Percentiles rank a stretch among this genome's conserved stretches.
These are phyloP conservation scores for Formica selysi DNA, from an alignment of 1,140 invertebrate genomes.

Conservation along the genomic window DNA sequence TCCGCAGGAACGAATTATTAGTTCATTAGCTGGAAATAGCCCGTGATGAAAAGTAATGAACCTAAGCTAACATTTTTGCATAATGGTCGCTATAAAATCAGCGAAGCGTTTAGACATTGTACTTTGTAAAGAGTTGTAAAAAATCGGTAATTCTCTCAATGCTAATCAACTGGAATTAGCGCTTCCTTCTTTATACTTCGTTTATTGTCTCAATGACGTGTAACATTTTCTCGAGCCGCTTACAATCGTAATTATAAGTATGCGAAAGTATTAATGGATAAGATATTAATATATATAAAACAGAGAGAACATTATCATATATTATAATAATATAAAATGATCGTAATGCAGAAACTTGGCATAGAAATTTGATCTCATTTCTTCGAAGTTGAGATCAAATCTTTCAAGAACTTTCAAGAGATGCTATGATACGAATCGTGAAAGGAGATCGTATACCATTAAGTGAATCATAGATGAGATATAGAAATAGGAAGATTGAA, in stretches of 20 bases:
- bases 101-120: constrained; percentile 55
- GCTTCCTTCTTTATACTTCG: constrained; percentile 57
- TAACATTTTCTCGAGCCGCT: neutral
- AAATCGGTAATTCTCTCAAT: constrained; percentile 61
- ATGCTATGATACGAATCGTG: neutral
- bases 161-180: constrained; percentile 71
- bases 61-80: constrained; percentile 70
- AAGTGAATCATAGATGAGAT: constrained; percentile 13
- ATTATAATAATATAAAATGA: neutral
- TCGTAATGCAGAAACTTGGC: neutral
- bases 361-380: constrained; percentile 3
- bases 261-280: neutral
- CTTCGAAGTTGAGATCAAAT: constrained; percentile 11
- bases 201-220: constrained; percentile 51
- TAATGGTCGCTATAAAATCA: constrained; percentile 72
- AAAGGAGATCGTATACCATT: constrained; percentile 29
- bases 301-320: too few species aligned
- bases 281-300: neutral
- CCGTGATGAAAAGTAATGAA: constrained; percentile 70
- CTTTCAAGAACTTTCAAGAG: neutral
- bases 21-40: constrained; percentile 69
- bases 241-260: constrained; percentile 29
- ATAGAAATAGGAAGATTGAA: constrained; percentile 58
- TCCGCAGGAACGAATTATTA: constrained; percentile 74
- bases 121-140: constrained; percentile 66